Evolutionary conservation across 2,888 invertebrate species (phyloP).

Genomic region (Clunio marinus): DNA sequence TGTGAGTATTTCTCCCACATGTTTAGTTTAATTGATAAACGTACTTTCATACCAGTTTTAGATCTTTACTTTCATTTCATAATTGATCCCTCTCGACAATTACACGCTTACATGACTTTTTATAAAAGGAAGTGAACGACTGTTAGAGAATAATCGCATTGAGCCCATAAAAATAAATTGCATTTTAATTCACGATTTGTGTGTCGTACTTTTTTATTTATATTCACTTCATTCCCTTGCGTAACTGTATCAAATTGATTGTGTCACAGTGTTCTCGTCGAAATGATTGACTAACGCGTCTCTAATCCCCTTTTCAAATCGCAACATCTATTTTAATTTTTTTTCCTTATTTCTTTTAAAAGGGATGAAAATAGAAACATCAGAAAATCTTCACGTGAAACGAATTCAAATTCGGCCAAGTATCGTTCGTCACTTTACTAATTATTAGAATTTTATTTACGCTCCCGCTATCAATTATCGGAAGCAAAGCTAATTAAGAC

Average conservation of each 20-base stretch:
- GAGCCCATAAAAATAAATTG: slow-evolving; percentile 34
- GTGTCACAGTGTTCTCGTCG: slow-evolving; percentile 15
- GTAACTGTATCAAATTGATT: slow-evolving; percentile 33
- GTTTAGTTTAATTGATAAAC: slow-evolving; percentile 25
- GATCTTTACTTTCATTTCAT: neutral
- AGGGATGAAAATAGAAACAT: neutral
- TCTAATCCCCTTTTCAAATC: slow-evolving; percentile 2
- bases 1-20: too few species aligned
- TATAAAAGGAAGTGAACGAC: neutral
- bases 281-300: slow-evolving; percentile 25
- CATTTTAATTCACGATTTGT: slow-evolving; percentile 34
- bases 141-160: neutral
- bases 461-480: neutral
- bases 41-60: too few species aligned
- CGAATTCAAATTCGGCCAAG: neutral
- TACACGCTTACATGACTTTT: slow-evolving; percentile 23
- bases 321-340: neutral
- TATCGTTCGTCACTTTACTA: neutral
- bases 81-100: slow-evolving; percentile 26
- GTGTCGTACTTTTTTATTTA: slow-evolving; percentile 17
- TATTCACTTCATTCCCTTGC: slow-evolving; percentile 16
- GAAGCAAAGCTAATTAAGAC: too few species aligned
- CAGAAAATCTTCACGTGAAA: neutral
- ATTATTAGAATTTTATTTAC: slow-evolving; percentile 29
- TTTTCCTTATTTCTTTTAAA: neutral